A percentile compares a stretch with the other conserved stretches of the same genome.
Conservation (phyloP, 2,113 vertebrate species). For the Rallus limicola region DNA sequence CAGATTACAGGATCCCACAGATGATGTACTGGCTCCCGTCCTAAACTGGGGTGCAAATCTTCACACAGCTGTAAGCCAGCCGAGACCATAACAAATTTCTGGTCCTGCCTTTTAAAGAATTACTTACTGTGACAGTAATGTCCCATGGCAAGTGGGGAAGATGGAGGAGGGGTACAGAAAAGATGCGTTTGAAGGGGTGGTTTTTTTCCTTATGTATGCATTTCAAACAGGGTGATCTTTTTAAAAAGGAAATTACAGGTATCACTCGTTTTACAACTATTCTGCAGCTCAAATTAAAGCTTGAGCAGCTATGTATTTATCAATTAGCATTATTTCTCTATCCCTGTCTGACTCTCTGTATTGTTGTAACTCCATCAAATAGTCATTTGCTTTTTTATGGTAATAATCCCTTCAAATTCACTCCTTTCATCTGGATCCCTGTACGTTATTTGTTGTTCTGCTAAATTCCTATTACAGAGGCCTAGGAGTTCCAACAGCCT, state of each 20-base stretch:
- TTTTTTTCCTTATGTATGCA: neutral
- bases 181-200: neutral
- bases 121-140: neutral
- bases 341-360: conserved; percentile 64
- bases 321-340: conserved; percentile 76
- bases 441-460: conserved; percentile 77
- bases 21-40: neutral
- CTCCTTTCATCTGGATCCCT: conserved; percentile 78
- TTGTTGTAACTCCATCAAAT: conserved; percentile 79
- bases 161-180: neutral
- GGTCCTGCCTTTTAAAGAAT: neutral
- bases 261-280: conserved; percentile 41
- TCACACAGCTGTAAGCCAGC: neutral
- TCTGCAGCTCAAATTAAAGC: conserved; percentile 65
- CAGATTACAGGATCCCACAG: neutral
- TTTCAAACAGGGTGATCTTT: conserved; percentile 16
- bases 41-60: neutral
- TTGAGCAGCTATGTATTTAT: conserved; percentile 70
- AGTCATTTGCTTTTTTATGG: conserved; percentile 78
- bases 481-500: conserved; percentile 74
- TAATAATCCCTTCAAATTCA: conserved; percentile 79
- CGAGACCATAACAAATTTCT: neutral
- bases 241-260: conserved; percentile 65
- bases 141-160: neutral
- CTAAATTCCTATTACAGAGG: conserved; percentile 78